Percentiles rank a stretch among this genome's conserved stretches.
phyloP scores from a whole-genome alignment of 2,888 invertebrate genomes.

The Candidula unifasciata region DNA sequence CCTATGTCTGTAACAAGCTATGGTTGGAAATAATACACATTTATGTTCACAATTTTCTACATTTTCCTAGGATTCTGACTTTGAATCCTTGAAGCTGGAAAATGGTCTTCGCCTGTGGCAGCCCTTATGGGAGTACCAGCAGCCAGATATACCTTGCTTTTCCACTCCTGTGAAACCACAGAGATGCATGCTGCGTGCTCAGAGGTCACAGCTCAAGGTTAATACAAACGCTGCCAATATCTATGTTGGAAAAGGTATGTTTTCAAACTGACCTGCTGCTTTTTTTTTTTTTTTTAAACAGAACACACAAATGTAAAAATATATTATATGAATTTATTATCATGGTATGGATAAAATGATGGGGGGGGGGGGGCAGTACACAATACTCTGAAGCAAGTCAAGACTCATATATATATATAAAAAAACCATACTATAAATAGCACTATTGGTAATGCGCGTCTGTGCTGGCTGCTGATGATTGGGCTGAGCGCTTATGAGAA shows the following conservation, averaged over 20 bases:
- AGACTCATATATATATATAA: too few relatives aligned
- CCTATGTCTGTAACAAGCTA: background rate
- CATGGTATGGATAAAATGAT: too few relatives aligned
- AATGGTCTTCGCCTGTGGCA: slow-evolving; percentile 95
- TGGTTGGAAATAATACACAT: background rate
- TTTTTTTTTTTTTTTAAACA: too few relatives aligned
- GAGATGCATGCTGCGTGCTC: slow-evolving; percentile 74
- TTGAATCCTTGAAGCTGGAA: slow-evolving; percentile 89
- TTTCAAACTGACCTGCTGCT: background rate
- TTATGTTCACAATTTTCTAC: background rate
- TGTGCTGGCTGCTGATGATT: too few relatives aligned
- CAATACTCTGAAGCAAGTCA: too few relatives aligned
- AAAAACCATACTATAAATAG: too few relatives aligned
- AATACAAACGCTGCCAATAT: slow-evolving; percentile 78
- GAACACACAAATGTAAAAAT: too few relatives aligned
- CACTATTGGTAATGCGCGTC: too few relatives aligned
- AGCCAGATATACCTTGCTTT: slow-evolving; percentile 96
- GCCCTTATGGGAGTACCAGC: slow-evolving; percentile 95
- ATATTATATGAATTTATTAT: too few relatives aligned
- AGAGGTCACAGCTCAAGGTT: slow-evolving; percentile 71
- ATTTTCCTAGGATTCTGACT: slow-evolving; percentile 86
- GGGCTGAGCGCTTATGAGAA: too few relatives aligned
- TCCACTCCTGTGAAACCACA: slow-evolving; percentile 93
- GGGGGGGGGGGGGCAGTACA: too few relatives aligned
- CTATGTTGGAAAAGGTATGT: slow-evolving; percentile 75